A percentile compares a stretch with the other conserved stretches of the same genome.
phyloP scores from a whole-genome alignment of 2,113 vertebrate genomes.

The Rhabdornis inornatus region DNA sequence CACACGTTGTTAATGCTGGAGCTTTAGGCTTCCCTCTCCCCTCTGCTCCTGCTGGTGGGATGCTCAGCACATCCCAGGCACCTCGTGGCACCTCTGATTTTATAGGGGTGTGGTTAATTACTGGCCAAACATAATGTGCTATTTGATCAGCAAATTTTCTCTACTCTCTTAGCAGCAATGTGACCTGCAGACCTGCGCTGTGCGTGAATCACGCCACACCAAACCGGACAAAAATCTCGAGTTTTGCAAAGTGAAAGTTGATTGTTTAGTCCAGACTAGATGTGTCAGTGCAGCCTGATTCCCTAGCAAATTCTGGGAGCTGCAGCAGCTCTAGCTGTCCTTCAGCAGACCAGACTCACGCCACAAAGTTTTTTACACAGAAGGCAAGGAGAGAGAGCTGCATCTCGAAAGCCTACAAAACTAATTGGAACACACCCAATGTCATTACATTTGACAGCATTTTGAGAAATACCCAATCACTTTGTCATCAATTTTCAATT shows the following conservation, averaged over 20 bases:
- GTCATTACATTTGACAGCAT: conserved; percentile 65
- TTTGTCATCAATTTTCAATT: conserved; percentile 71
- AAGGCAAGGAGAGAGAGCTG: conserved; percentile 61
- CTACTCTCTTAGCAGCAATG: not conserved
- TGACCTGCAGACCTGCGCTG: not conserved
- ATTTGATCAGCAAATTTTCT: conserved; percentile 5
- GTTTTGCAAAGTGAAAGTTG: not conserved
- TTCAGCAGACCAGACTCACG: conserved; percentile 3
- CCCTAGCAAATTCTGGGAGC: not conserved
- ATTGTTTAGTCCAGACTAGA: not conserved
- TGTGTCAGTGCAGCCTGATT: not conserved
- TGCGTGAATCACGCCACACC: rapidly evolving
- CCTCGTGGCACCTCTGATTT: conserved; percentile 41
- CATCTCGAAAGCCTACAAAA: conserved; percentile 53
- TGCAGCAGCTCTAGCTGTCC: conserved; percentile 31
- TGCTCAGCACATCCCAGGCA: not conserved
- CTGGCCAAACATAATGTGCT: conserved; percentile 46
- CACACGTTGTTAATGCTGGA: not conserved
- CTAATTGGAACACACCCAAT: conserved; percentile 65
- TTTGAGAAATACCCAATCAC: conserved; percentile 70
- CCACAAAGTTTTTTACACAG: conserved; percentile 53
- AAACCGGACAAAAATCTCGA: not conserved
- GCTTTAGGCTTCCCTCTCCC: not conserved
- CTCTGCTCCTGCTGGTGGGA: conserved; percentile 18
- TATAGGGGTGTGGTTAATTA: conserved; percentile 40